These are phyloP conservation scores for Temnothorax rugatulus DNA, from an alignment of 2,888 invertebrate genomes.

Conservation along the genomic window DNA sequence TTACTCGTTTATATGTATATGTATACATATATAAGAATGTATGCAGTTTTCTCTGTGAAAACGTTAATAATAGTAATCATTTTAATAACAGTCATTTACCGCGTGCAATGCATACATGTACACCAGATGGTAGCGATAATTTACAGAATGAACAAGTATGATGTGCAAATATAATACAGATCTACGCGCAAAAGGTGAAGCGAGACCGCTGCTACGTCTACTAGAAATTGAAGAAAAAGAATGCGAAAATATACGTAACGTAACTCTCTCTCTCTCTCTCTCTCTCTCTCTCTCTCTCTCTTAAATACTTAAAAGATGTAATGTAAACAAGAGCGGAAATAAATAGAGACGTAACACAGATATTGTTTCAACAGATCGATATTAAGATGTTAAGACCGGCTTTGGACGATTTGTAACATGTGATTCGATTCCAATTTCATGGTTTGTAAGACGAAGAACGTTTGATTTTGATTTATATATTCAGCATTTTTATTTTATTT, in stretches of 20 bases:
- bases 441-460: too few relatives aligned
- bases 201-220: not conserved
- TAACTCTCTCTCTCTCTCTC: too few relatives aligned
- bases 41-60: not conserved
- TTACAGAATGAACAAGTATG: not conserved
- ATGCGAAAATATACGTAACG: not conserved
- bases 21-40: not conserved
- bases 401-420: not conserved
- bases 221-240: not conserved
- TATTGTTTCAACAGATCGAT: not conserved
- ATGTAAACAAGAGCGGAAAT: not conserved
- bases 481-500: not conserved
- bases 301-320: not conserved
- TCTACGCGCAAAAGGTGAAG: not conserved
- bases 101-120: not conserved
- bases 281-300: too few relatives aligned
- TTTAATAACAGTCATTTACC: not conserved
- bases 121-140: not conserved
- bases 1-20: too few relatives aligned
- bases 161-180: not conserved
- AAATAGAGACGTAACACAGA: not conserved
- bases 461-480: not conserved
- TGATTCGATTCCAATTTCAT: not conserved
- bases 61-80: not conserved
- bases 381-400: not conserved